phyloP scores from a whole-genome alignment of 2,797 vertebrate species.

The Xenopus petersii region DNA sequence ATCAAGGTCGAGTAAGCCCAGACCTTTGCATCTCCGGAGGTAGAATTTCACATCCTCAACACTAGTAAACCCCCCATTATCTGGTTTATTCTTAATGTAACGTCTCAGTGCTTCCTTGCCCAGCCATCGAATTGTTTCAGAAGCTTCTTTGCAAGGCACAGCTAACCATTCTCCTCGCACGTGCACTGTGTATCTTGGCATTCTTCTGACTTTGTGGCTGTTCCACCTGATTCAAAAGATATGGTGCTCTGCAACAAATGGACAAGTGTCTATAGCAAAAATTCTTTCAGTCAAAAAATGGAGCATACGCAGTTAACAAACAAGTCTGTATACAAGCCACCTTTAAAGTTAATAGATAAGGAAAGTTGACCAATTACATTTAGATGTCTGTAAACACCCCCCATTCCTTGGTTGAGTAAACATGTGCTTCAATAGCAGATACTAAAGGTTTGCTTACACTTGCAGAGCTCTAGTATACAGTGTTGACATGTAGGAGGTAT shows the following conservation, averaged over 20 bases:
- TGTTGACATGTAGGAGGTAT: not conserved
- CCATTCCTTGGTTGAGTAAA: not conserved
- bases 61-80: conserved; percentile 81
- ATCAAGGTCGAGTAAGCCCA: conserved; percentile 84
- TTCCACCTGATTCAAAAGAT: fast-evolving
- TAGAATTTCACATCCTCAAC: conserved; percentile 78
- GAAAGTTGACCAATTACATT: conserved; percentile 48
- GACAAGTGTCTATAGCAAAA: not conserved
- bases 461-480: not conserved
- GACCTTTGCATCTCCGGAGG: conserved; percentile 85
- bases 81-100: conserved; percentile 91
- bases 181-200: conserved; percentile 90
- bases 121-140: conserved; percentile 76
- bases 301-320: conserved; percentile 30
- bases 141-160: conserved; percentile 76
- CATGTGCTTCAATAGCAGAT: not conserved
- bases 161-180: conserved; percentile 93
- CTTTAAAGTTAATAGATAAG: conserved; percentile 42
- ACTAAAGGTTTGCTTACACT: not conserved
- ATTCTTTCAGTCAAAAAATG: not conserved
- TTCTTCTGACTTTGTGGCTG: conserved; percentile 49
- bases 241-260: conserved; percentile 1
- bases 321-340: not conserved
- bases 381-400: conserved; percentile 45
- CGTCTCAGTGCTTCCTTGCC: conserved; percentile 86